Base-by-base conservation (phyloP, 1,140 invertebrate genomes). In the Drosophila orena region DNA sequence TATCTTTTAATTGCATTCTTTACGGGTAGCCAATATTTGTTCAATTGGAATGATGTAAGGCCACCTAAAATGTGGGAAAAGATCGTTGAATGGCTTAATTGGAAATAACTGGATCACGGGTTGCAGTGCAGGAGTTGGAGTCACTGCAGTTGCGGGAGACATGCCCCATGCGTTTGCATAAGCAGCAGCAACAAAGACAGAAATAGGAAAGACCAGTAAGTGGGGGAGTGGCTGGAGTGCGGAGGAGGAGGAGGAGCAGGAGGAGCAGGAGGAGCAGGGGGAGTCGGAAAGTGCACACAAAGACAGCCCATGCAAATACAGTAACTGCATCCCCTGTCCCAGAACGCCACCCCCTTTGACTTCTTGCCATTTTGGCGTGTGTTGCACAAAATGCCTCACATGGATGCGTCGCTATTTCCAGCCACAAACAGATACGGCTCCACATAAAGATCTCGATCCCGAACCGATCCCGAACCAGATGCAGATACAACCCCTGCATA, bases 101-200 rank as follows among this genome's bases (percentile, higher is more conserved):
- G 27, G 10, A 17, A 50, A 17, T 4, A 12, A 20, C 7, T 44
- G n/a, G 5, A 5, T 38, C 1, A 8, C 0, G 4, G 20, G 4
- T 68, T 52, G 15, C 46, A 68, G 44, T 68, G 64, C 27, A 35
- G 64, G 46, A 68, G 64, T 68, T 70, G 74, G 56, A 88, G 74
- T 86, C 83, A 79, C 81, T 76, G 76, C 78, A 86, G 81, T 86
- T 88, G 83, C 83, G 83, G 83, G 83, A 86, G 83, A 86, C 83
- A 86, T 86, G 83, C 83, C 83, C 83, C 83, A 86, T 86, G 83
- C 83, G 83, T 86, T 83, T 81, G 83, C 83, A 86, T 81, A 75
- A 79, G 61, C 80, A 84, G 74, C 80, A 74, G 15, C 37, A 80
- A 49, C 54, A 59, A 60, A 52, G 53, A 38, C 54, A 77, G 35